A percentile compares a stretch with the other conserved stretches of the same genome.
These are phyloP conservation scores for Phaonia tiefii DNA, from an alignment of 2,888 invertebrate species.

Conservation along the genomic window DNA sequence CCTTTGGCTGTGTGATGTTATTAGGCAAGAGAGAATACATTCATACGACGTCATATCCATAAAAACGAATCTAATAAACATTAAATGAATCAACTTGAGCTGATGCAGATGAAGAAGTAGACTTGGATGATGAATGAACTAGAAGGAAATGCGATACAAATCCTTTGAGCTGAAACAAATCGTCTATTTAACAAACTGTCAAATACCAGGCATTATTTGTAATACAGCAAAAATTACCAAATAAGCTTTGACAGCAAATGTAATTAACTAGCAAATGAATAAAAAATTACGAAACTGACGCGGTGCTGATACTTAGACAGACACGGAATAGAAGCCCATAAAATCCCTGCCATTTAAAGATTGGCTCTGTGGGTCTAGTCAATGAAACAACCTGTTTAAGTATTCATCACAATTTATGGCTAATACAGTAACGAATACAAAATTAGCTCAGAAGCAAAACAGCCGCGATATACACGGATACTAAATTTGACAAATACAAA, in stretches of 20 bases:
- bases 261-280: conserved; percentile 72
- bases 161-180: conserved; percentile 31
- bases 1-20: background rate
- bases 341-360: background rate
- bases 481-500: conserved; percentile 36
- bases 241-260: conserved; percentile 61
- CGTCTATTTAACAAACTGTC: conserved; percentile 40
- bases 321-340: too few species aligned
- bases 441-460: conserved; percentile 11
- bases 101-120: background rate
- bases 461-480: conserved; percentile 19
- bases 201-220: conserved; percentile 48
- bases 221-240: conserved; percentile 36
- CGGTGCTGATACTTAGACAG: background rate
- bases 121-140: too few species aligned
- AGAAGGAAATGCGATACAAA: conserved; percentile 14
- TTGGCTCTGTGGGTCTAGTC: too few species aligned
- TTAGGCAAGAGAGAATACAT: too few species aligned
- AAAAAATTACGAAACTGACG: conserved; percentile 65
- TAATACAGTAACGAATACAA: conserved; percentile 51
- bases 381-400: conserved; percentile 73
- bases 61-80: conserved; percentile 36
- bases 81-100: conserved; percentile 4
- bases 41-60: conserved; percentile 24
- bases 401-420: conserved; percentile 76